Conservation (phyloP, 2,888 invertebrate genomes). For the Sinhomidia bicolor region DNA sequence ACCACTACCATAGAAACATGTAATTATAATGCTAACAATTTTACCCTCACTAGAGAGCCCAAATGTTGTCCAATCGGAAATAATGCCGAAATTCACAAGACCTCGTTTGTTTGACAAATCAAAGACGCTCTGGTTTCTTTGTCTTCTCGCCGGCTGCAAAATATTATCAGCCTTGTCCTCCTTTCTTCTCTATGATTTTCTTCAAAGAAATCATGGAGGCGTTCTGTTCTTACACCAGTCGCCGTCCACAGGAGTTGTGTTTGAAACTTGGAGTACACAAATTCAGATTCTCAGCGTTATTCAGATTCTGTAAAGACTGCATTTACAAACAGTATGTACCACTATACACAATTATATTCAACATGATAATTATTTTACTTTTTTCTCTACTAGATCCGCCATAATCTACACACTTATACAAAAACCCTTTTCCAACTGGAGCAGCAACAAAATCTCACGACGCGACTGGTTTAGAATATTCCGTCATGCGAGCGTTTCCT, state of each 20-base stretch:
- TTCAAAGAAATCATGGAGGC: constrained; percentile 55
- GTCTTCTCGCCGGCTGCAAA: constrained; percentile 69
- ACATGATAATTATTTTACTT: neutral
- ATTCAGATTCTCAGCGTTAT: constrained; percentile 74
- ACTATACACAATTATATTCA: constrained; percentile 33
- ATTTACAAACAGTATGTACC: too few relatives aligned
- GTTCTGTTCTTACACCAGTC: constrained; percentile 35
- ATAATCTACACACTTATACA: constrained; percentile 68
- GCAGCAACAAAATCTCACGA: constrained; percentile 51
- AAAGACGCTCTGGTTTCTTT: constrained; percentile 74
- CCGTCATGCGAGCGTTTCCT: constrained; percentile 70
- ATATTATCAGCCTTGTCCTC: constrained; percentile 67
- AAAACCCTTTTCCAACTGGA: constrained; percentile 70
- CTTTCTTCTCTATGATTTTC: constrained; percentile 73
- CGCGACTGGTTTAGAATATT: constrained; percentile 75
- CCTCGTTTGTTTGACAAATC: constrained; percentile 52
- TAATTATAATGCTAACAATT: neutral
- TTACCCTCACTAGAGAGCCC: neutral
- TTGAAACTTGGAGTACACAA: constrained; percentile 69
- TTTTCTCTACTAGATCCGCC: constrained; percentile 68
- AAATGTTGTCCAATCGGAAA: neutral
- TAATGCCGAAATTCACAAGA: constrained; percentile 36
- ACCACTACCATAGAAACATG: too few relatives aligned
- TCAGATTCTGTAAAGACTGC: constrained; percentile 71
- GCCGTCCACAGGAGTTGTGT: constrained; percentile 59